These are phyloP conservation scores for Rhinichthys klamathensis DNA, from an alignment of 2,113 vertebrate genomes.

Conservation along the genomic window DNA sequence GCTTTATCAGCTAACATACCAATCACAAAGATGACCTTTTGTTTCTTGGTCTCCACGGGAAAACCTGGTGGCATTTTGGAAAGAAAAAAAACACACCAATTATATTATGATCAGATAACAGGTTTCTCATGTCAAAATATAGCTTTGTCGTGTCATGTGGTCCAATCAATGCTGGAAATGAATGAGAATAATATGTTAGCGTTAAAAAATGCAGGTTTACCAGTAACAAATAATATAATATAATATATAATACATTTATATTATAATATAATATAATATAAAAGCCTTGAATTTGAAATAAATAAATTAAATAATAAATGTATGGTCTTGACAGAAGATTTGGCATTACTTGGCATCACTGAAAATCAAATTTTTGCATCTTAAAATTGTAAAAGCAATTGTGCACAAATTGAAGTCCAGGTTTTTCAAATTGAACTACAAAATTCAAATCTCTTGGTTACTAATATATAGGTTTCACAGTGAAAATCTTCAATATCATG, in stretches of 20 bases:
- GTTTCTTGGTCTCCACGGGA: constrained; percentile 83
- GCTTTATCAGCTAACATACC: constrained; percentile 78
- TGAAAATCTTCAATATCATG: background rate
- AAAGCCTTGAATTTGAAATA: background rate
- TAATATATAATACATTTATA: too few species aligned
- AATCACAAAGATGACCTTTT: constrained; percentile 89
- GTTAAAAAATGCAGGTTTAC: background rate
- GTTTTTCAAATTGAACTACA: too few species aligned
- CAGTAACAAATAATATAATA: background rate
- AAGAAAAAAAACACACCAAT: constrained; percentile 11
- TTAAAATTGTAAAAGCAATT: background rate
- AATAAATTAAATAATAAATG: too few species aligned
- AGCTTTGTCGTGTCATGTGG: background rate
- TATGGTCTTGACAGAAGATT: background rate
- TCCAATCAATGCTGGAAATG: background rate
- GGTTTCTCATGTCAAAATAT: background rate
- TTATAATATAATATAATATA: too few species aligned
- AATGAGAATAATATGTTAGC: background rate
- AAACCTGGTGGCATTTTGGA: constrained; percentile 64
- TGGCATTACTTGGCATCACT: background rate
- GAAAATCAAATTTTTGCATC: background rate
- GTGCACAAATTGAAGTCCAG: background rate
- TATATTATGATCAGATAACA: constrained; percentile 17
- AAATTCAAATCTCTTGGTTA: too few species aligned
- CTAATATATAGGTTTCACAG: too few species aligned